Base-by-base conservation (phyloP, 1,140 invertebrate species). In the Meloidogyne floridensis region DNA sequence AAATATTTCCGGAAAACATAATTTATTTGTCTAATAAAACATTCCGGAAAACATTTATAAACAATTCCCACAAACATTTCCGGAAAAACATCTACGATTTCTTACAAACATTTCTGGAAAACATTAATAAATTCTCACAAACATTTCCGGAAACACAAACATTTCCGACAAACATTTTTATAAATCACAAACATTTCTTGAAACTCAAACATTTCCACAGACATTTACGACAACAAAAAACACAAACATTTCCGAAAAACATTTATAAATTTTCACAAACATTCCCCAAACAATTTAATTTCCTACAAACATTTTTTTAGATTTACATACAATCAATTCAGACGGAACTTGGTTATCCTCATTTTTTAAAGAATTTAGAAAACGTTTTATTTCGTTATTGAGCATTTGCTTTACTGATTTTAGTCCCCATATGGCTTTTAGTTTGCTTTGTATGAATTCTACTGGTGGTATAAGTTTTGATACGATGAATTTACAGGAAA, bases 351-450 rank as follows among this genome's bases (percentile, higher is more conserved):
- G 88, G 88, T 65, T 89, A 18, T 43, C 65, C 13, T 56, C 80
- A 15, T 89, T 87, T 72, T 90, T 84, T 75, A 42, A 47, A 8
- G 89, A 89, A 77, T 89, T 89, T 69, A 83, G 86, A 18, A 78
- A 77, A 51, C 86, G 88, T 18, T 81, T 90, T 51, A 69, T 88
- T 65, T 83, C 82, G 9, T 77, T 90, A 8, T 70, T 89, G 9
- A 77, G 83, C 5, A 86, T 80, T 76, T 78, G 84, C 9, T 89
- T 89, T 75, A 53, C 47, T 18, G 56, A 54, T 42, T 89, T 89
- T 77, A 80, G 82, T 1, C 85, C 88, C 8, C 82, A 87, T 65
- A 76, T 90, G 53, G 87, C 86, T 15, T 73, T 89, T 13, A 89
- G 87, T 76, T 72, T 89, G n/a, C 75, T 90, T 73, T 84, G 86